A percentile compares a stretch with the other conserved stretches of the same genome.
Evolutionary conservation across 2,113 vertebrate species (phyloP).

Genomic region (Nannobrachium achirus): DNA sequence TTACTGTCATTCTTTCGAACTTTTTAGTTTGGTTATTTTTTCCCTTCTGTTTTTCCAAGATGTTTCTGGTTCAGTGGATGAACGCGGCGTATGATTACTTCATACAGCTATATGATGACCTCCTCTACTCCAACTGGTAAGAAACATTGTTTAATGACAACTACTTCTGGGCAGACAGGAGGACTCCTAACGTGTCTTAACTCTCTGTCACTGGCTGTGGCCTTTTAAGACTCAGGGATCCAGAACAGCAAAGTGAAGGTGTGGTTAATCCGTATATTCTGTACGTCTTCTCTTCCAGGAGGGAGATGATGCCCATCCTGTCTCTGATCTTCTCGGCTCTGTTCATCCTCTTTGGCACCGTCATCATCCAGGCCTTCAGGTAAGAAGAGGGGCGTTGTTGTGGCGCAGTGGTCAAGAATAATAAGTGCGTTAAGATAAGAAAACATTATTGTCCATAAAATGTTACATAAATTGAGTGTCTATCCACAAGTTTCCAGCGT

Average conservation of each 20-base stretch:
- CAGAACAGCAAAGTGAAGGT: too few species aligned
- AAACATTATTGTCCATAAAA: too few species aligned
- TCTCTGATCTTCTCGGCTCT: conserved; percentile 92
- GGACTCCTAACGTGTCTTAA: too few species aligned
- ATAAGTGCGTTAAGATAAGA: too few species aligned
- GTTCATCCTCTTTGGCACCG: conserved; percentile 93
- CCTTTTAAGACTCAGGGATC: too few species aligned
- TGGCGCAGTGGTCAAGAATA: too few species aligned
- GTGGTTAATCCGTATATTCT: background rate
- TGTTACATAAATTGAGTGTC: too few species aligned
- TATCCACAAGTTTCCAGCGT: too few species aligned
- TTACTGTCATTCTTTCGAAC: too few species aligned
- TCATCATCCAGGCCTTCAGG: conserved; percentile 95
- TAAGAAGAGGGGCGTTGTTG: conserved; percentile 64
- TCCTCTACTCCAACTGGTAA: conserved; percentile 95
- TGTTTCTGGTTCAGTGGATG: conserved; percentile 91
- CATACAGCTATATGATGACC: conserved; percentile 85
- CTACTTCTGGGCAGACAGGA: too few species aligned
- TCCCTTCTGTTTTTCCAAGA: conserved; percentile 66
- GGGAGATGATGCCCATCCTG: conserved; percentile 94
- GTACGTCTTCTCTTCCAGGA: conserved; percentile 73
- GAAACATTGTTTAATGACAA: conserved; percentile 41
- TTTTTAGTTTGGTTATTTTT: background rate
- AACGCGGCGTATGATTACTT: conserved; percentile 83
- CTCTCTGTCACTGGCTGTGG: too few species aligned